Percentiles rank a stretch among this genome's conserved stretches.
These are phyloP conservation scores for Chalcis sispes DNA, from an alignment of 2,888 invertebrate species.

Conservation along the genomic window DNA sequence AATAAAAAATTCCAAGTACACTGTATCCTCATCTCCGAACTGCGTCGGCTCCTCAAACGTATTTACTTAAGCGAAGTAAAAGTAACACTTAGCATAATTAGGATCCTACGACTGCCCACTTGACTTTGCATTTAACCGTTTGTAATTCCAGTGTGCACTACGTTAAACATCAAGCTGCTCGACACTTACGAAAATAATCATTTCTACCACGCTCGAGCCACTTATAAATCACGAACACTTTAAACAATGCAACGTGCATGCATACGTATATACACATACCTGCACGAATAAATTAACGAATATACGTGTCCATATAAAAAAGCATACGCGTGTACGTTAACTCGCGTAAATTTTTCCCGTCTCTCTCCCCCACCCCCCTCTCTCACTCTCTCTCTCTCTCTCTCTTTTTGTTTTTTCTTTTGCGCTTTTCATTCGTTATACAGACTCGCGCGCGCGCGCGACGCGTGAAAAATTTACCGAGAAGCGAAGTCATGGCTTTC, in stretches of 20 bases:
- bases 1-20: conserved; percentile 3
- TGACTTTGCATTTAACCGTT: conserved; percentile 49
- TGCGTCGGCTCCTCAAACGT: background rate
- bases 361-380: background rate
- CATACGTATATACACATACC: background rate
- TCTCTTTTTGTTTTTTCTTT: conserved; percentile 14
- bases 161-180: conserved; percentile 36
- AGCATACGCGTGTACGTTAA: too few relatives aligned
- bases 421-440: too few relatives aligned
- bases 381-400: background rate
- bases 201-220: conserved; percentile 7
- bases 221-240: background rate
- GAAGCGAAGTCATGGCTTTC: conserved; percentile 47
- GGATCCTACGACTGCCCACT: conserved; percentile 32
- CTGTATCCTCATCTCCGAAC: too few relatives aligned
- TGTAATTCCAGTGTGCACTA: conserved; percentile 43
- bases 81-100: conserved; percentile 47
- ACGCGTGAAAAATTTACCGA: conserved; percentile 48
- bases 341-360: too few relatives aligned
- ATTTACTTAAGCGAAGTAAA: conserved; percentile 36
- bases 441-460: too few relatives aligned
- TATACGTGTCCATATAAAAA: too few relatives aligned
- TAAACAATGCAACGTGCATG: too few relatives aligned
- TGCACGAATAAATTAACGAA: background rate
- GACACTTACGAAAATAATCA: conserved; percentile 30